Conservation (phyloP, 2,113 vertebrate species). For the Sapajus apella region DNA sequence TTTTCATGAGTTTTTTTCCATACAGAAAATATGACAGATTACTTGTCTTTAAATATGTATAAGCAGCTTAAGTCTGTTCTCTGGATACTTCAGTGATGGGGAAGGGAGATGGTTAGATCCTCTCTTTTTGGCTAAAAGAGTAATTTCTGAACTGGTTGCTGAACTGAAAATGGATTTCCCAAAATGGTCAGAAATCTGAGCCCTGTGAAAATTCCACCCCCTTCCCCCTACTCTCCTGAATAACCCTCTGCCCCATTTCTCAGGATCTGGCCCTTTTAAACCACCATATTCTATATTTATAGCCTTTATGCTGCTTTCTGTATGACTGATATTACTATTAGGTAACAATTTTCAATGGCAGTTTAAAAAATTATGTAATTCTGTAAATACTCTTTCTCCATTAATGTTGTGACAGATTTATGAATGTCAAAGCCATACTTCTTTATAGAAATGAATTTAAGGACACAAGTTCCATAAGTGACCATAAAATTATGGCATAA, state of each 20-base stretch:
- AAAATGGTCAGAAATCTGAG: background rate
- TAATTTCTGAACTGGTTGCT: background rate
- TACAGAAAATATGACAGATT: background rate
- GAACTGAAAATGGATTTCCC: background rate
- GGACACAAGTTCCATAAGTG: background rate
- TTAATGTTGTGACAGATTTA: background rate
- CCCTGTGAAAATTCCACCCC: background rate
- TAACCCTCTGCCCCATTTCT: background rate
- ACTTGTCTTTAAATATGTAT: background rate
- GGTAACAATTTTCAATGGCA: background rate
- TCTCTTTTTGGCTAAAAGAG: background rate
- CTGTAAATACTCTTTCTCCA: background rate
- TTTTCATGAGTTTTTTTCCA: slow-evolving; percentile 9
- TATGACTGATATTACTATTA: background rate
- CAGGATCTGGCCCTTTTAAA: background rate
- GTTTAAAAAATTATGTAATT: background rate
- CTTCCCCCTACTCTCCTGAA: background rate
- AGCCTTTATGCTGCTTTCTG: slow-evolving; percentile 23
- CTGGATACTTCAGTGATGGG: background rate
- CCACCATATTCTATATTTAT: background rate
- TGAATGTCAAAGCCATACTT: slow-evolving; percentile 4
- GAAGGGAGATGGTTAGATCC: background rate
- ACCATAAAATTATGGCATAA: background rate
- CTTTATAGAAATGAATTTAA: slow-evolving; percentile 10
- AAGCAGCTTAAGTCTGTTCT: background rate